Evolutionary conservation across 2,113 vertebrate genomes (phyloP), one percentile per base, ranked within the genome.

Genomic region (Oophaga pumilio): DNA sequence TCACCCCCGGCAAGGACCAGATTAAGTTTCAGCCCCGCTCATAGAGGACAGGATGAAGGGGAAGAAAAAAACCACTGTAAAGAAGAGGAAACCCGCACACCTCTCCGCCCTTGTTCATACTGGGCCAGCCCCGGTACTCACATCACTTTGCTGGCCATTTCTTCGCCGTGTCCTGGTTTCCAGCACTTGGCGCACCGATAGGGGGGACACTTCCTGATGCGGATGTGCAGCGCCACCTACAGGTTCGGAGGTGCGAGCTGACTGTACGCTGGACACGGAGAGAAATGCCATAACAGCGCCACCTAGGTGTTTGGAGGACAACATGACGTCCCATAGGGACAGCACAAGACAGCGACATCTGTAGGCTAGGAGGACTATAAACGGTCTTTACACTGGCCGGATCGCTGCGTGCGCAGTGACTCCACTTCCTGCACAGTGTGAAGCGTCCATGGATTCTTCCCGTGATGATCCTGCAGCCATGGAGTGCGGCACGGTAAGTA

Each of bases 61-160:
- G 18, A 6, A 5, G 33, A 14, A 62, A 18, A 62, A 24, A 14
- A 26, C 28, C 49, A 53, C 50, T 1, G 50, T 2, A 56, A 24
- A 12, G n/a, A 53, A 22, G 33, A 0, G 5, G 5, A 18, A 18
- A 26, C 12, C 33, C 4, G 33, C 8, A 50, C 10, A 22, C 0
- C 0, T 11, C 2, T 4, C 5, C 69, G 2, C 8, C 14, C 28
- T 0, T 43, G 9, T 1, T 43, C 0, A 22, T 6, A 22, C 71
- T 1, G 17, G 33, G 14, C 43, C 0, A 8, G 6, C 76, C 20
- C 24, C 77, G 57, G 56, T 88, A 90, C 91, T 91, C 89, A 90
- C 90, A 89, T 69, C 79, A 89, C 89, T 10, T 86, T 91, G 53
- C 89, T 88, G 81, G 90, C 91, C 91, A 92, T 92, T 28, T 89